These are phyloP conservation scores for Tinamus major DNA, from an alignment of 2,797 vertebrate species.

Conservation along the genomic window DNA sequence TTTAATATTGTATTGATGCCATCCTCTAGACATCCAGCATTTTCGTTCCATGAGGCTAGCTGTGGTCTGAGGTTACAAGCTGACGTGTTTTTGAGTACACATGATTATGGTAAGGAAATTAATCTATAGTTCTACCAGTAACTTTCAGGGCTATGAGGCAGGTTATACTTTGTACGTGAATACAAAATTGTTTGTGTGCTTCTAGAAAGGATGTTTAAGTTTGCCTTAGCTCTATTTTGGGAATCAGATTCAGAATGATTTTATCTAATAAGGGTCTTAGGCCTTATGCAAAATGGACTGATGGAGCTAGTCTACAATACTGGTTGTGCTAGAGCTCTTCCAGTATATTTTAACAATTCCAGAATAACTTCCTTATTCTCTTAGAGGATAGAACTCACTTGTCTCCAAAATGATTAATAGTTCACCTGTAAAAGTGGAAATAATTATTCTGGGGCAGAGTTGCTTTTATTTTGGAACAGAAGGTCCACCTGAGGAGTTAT, in stretches of 20 bases:
- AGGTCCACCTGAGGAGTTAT: background rate
- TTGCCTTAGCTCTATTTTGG: background rate
- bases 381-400: background rate
- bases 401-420: background rate
- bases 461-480: background rate
- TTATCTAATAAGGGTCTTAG: background rate
- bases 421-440: background rate
- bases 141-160: background rate
- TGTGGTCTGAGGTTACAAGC: conserved; percentile 17
- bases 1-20: conserved; percentile 51
- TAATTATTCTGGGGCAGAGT: background rate
- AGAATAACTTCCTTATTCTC: background rate
- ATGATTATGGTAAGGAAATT: background rate
- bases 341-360: background rate
- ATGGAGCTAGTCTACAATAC: background rate
- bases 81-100: background rate
- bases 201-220: background rate
- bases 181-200: background rate
- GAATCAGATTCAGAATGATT: background rate
- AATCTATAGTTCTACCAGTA: background rate
- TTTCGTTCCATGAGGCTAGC: conserved; percentile 28
- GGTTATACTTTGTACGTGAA: background rate
- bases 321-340: background rate
- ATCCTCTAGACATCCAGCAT: conserved; percentile 41
- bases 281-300: background rate